These are phyloP conservation scores for Ceriagrion tenellum DNA, from an alignment of 2,888 invertebrate species.

Conservation along the genomic window DNA sequence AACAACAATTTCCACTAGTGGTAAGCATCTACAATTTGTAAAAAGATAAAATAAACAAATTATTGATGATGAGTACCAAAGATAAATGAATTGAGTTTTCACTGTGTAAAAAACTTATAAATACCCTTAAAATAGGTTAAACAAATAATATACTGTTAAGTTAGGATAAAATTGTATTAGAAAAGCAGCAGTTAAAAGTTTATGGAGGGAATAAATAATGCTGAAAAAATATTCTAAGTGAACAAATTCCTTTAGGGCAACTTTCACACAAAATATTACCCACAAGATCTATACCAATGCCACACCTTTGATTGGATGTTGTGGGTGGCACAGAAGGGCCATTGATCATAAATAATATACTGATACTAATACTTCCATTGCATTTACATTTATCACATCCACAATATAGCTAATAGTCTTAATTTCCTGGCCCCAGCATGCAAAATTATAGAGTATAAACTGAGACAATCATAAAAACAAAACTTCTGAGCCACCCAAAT, in stretches of 20 bases:
- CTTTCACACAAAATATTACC: constrained; percentile 26
- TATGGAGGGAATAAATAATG: constrained; percentile 14
- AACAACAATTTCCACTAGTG: background rate
- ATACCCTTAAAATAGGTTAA: constrained; percentile 51
- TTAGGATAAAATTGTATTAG: constrained; percentile 57
- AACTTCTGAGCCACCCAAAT: constrained; percentile 60
- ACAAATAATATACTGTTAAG: background rate
- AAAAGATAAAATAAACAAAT: background rate
- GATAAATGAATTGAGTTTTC: constrained; percentile 62
- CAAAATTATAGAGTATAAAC: background rate
- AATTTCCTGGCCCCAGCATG: background rate
- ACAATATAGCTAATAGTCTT: background rate
- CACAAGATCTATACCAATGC: constrained; percentile 17
- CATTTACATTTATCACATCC: background rate
- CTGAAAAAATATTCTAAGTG: constrained; percentile 47
- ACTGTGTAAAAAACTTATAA: constrained; percentile 30
- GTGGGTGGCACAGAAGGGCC: constrained; percentile 55
- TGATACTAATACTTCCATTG: background rate
- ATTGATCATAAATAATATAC: background rate
- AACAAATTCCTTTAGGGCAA: background rate
- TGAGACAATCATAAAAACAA: background rate
- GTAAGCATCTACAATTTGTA: background rate
- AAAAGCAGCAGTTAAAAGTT: constrained; percentile 65
- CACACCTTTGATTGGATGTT: constrained; percentile 16
- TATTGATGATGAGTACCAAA: constrained; percentile 4